These are phyloP conservation scores for Clupea harengus DNA, from an alignment of 2,113 vertebrate genomes.

Conservation along the genomic window DNA sequence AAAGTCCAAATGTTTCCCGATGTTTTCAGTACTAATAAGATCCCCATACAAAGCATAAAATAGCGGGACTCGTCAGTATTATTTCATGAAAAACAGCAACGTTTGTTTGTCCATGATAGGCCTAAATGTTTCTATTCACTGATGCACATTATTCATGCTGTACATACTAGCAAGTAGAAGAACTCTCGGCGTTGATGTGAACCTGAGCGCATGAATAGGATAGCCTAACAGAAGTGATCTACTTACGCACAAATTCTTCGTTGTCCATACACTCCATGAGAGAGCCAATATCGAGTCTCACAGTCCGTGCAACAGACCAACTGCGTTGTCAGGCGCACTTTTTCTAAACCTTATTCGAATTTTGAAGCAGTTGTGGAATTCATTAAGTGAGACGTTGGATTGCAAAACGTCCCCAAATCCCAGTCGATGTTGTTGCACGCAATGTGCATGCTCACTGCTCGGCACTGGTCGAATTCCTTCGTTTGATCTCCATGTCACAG, in stretches of 20 bases:
- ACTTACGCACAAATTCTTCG: constrained; percentile 60
- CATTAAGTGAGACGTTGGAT: constrained; percentile 15
- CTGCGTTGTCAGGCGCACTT: constrained; percentile 30
- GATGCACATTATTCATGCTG: too few species aligned
- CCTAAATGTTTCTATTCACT: not conserved
- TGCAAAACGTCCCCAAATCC: constrained; percentile 36
- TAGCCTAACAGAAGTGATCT: constrained; percentile 39
- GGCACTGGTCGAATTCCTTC: constrained; percentile 65
- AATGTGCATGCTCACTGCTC: constrained; percentile 37
- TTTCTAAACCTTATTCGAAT: not conserved
- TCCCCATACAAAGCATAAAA: constrained; percentile 39
- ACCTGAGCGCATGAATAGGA: not conserved
- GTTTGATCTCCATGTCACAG: constrained; percentile 81
- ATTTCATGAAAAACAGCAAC: constrained; percentile 5
- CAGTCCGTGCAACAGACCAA: constrained; percentile 32
- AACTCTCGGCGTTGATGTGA: not conserved
- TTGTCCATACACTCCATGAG: constrained; percentile 51
- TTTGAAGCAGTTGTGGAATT: constrained; percentile 30
- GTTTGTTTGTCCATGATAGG: constrained; percentile 41
- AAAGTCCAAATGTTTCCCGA: constrained; percentile 22
- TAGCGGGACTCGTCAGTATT: constrained; percentile 13
- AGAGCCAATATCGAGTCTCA: constrained; percentile 35
- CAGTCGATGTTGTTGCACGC: constrained; percentile 36
- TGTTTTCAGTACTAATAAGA: constrained; percentile 31
- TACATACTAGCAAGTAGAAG: not conserved